Conservation (phyloP, 2,113 vertebrate species). For the Tringa solitaria region DNA sequence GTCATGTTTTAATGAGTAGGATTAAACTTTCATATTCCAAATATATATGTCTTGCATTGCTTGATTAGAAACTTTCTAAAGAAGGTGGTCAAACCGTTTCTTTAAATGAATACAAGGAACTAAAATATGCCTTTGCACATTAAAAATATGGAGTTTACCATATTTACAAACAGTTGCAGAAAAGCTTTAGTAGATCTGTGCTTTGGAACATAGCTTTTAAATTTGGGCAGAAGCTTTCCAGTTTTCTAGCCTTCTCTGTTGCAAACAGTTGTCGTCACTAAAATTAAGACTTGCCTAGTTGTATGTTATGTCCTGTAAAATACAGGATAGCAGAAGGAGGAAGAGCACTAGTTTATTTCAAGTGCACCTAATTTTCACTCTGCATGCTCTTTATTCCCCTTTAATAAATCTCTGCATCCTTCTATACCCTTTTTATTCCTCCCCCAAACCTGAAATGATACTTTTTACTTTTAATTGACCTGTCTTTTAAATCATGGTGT, state of each 20-base stretch:
- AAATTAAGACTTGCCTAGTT: not conserved
- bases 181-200: not conserved
- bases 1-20: conserved; percentile 46
- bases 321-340: not conserved
- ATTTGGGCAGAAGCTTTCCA: not conserved
- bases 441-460: not conserved
- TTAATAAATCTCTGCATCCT: not conserved
- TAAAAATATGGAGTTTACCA: not conserved
- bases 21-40: conserved; percentile 54
- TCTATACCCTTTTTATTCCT: not conserved
- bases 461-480: not conserved
- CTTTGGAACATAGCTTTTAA: not conserved
- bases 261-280: not conserved
- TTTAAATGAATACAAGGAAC: not conserved
- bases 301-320: not conserved
- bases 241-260: not conserved
- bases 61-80: conserved; percentile 7
- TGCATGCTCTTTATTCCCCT: not conserved
- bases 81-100: not conserved
- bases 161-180: not conserved
- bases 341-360: not conserved
- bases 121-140: not conserved
- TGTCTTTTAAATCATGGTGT: not conserved
- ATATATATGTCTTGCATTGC: not conserved
- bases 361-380: not conserved